Conservation (phyloP, 2,797 vertebrate genomes). For the Sebastes oblongus region DNA sequence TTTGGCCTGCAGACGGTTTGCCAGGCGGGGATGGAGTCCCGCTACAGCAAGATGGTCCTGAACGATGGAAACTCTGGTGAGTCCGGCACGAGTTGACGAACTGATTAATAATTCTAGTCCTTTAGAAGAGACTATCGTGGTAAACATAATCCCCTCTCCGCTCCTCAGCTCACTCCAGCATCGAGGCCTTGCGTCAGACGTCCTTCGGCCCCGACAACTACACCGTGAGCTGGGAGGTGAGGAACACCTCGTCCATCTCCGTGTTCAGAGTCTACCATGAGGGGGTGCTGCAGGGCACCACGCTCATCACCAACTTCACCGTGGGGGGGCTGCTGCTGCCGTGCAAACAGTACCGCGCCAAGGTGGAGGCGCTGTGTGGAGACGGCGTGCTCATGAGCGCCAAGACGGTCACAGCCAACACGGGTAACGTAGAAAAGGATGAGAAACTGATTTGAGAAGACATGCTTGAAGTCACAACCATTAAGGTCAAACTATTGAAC, state of each 20-base stretch:
- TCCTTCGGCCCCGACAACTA: constrained; percentile 63
- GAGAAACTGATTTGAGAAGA: not conserved
- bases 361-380: constrained; percentile 77
- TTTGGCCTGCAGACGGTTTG: constrained; percentile 77
- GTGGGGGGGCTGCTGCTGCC: constrained; percentile 55
- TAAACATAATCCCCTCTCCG: not conserved
- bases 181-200: constrained; percentile 62
- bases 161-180: constrained; percentile 66
- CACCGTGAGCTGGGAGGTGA: constrained; percentile 74
- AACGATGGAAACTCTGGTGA: constrained; percentile 70
- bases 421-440: constrained; percentile 54
- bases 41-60: constrained; percentile 64
- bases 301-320: constrained; percentile 51
- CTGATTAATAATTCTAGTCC: too few species aligned
- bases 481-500: too few species aligned
- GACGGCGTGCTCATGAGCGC: constrained; percentile 63
- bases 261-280: constrained; percentile 72
- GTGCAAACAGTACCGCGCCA: constrained; percentile 60
- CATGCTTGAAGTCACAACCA: too few species aligned
- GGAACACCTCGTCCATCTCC: constrained; percentile 62
- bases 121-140: not conserved
- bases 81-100: too few species aligned
- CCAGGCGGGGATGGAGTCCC: constrained; percentile 44
- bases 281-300: constrained; percentile 57
- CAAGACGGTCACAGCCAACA: constrained; percentile 42